Conservation (phyloP, 2,888 invertebrate genomes). For the Drosophila nr. perissopoda region DNA sequence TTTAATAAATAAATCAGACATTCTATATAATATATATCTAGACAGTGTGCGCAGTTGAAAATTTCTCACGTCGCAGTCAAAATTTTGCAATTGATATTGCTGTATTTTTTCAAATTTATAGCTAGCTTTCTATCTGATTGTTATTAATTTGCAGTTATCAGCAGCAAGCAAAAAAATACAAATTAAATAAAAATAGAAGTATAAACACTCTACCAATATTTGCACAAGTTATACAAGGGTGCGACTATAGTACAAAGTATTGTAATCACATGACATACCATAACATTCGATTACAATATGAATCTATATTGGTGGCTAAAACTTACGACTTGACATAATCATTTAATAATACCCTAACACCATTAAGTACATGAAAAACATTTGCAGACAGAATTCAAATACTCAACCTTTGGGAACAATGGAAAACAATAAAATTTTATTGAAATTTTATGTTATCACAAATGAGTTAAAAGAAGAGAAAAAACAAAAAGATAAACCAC, state of each 20-base stretch:
- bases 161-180: not conserved
- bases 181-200: conserved; percentile 5
- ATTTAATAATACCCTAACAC: not conserved
- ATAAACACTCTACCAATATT: conserved; percentile 21
- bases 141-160: conserved; percentile 60
- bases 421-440: not conserved
- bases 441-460: not conserved
- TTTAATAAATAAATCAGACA: conserved; percentile 39
- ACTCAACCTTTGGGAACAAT: not conserved
- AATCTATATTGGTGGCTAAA: not conserved
- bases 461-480: conserved; percentile 1
- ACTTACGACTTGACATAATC: not conserved
- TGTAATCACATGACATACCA: conserved; percentile 45
- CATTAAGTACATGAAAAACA: not conserved
- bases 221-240: conserved; percentile 26
- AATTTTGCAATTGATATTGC: conserved; percentile 5
- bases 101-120: conserved; percentile 48
- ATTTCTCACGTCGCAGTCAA: conserved; percentile 6
- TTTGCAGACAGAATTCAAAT: not conserved
- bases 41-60: conserved; percentile 8
- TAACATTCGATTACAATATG: conserved; percentile 28
- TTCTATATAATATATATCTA: conserved; percentile 10
- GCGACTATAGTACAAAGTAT: conserved; percentile 14
- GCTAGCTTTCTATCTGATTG: conserved; percentile 28
- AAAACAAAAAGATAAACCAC: not conserved